These are phyloP conservation scores for Tenthredo distinguenda DNA, from an alignment of 2,888 invertebrate species.

Conservation along the genomic window DNA sequence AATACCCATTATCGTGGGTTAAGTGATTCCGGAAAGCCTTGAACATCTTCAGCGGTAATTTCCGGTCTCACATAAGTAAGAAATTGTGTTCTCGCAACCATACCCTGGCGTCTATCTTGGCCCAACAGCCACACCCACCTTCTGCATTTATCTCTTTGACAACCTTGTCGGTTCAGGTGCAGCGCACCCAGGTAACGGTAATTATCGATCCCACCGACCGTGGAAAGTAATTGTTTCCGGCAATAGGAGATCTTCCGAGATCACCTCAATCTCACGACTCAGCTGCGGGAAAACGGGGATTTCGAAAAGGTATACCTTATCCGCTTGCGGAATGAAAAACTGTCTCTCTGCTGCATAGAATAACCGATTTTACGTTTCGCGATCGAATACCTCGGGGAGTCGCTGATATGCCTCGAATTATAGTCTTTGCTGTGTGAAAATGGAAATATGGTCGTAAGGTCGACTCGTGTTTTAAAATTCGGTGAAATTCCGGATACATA, in stretches of 20 bases:
- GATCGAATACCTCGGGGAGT: too few relatives aligned
- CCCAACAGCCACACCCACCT: not conserved
- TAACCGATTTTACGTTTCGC: too few relatives aligned
- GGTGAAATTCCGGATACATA: not conserved
- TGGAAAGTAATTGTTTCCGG: constrained; percentile 42
- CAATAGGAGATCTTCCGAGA: not conserved
- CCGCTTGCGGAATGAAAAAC: not conserved
- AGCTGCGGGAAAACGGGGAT: not conserved
- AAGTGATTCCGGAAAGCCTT: not conserved
- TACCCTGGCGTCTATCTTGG: not conserved
- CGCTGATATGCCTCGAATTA: not conserved
- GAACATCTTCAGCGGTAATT: not conserved
- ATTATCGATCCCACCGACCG: constrained; percentile 21
- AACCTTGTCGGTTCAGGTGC: not conserved
- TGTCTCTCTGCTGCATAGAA: too few relatives aligned
- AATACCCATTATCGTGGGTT: not conserved
- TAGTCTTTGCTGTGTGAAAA: not conserved
- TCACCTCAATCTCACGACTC: not conserved
- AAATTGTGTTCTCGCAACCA: not conserved
- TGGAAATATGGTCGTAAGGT: not conserved
- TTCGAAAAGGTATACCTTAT: not conserved
- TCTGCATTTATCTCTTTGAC: constrained; percentile 30
- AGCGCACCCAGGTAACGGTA: constrained; percentile 13
- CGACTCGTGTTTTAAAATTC: not conserved
- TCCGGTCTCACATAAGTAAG: not conserved